Conservation (phyloP, 2,797 vertebrate genomes). For the Chaetodon trifasciatus region DNA sequence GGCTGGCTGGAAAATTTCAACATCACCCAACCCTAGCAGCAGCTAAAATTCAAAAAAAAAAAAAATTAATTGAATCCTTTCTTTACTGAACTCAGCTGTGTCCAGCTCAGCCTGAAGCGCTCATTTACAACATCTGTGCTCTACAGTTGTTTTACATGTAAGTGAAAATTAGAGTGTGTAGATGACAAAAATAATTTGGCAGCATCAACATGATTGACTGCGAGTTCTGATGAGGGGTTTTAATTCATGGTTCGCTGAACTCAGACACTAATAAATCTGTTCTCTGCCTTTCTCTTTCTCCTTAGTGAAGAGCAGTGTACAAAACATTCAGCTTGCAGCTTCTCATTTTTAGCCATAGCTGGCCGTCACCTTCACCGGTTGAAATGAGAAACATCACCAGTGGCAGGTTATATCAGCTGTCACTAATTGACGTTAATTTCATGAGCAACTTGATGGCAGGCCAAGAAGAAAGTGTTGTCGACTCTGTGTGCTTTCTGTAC, state of each 20-base stretch:
- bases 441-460: not conserved
- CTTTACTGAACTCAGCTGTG: not conserved
- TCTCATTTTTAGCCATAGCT: too few species aligned
- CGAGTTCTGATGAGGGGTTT: not conserved
- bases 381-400: not conserved
- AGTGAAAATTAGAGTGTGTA: not conserved
- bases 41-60: too few species aligned
- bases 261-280: not conserved
- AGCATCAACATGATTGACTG: not conserved
- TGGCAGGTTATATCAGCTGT: not conserved
- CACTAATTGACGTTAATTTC: not conserved
- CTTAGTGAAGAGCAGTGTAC: not conserved
- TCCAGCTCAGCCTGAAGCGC: not conserved
- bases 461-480: not conserved
- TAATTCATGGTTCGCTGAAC: not conserved
- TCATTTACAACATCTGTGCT: too few species aligned
- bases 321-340: not conserved
- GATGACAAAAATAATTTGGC: not conserved
- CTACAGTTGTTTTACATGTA: not conserved
- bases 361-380: not conserved
- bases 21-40: too few species aligned
- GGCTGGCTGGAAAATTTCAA: too few species aligned
- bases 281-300: not conserved
- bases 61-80: too few species aligned
- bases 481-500: not conserved